phyloP scores from a whole-genome alignment of 2,888 invertebrate species.

The Platycheirus rosarum region DNA sequence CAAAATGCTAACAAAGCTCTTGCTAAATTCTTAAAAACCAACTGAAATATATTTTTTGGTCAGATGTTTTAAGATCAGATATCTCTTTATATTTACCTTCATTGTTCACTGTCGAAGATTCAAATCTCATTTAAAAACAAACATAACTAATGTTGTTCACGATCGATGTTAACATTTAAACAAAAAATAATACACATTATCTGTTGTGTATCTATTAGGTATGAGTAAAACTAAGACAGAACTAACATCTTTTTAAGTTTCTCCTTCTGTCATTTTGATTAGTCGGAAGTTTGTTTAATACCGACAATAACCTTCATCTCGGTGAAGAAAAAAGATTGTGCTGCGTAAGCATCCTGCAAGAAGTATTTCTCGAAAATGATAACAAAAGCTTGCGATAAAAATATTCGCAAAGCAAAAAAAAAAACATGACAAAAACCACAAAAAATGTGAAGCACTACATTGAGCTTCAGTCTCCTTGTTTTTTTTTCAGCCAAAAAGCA shows the following conservation, averaged over 20 bases:
- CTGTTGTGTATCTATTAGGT: no score
- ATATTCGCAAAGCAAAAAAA: slow-evolving; percentile 4
- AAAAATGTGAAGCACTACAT: slow-evolving; percentile 19
- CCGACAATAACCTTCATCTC: slow-evolving; percentile 9
- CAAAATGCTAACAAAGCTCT: no score
- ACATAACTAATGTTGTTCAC: no score
- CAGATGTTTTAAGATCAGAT: no score
- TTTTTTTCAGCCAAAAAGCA: slow-evolving; percentile 41
- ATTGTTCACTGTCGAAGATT: no score
- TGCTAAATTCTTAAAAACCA: no score
- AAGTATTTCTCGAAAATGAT: slow-evolving; percentile 59
- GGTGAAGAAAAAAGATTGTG: slow-evolving; percentile 6
- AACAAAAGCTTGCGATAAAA: slow-evolving; percentile 59
- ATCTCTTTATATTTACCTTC: no score
- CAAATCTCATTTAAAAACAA: no score
- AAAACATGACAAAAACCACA: slow-evolving; percentile 12
- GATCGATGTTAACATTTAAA: no score
- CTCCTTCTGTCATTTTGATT: slow-evolving; percentile 5
- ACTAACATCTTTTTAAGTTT: not conserved
- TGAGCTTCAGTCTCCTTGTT: not conserved
- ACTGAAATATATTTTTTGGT: no score
- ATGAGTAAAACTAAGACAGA: not conserved
- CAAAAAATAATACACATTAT: no score
- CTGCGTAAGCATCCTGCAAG: slow-evolving; percentile 50
- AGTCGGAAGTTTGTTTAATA: slow-evolving; percentile 11